phyloP scores from a whole-genome alignment of 2,888 invertebrate genomes.

The Acrobasis consociella region DNA sequence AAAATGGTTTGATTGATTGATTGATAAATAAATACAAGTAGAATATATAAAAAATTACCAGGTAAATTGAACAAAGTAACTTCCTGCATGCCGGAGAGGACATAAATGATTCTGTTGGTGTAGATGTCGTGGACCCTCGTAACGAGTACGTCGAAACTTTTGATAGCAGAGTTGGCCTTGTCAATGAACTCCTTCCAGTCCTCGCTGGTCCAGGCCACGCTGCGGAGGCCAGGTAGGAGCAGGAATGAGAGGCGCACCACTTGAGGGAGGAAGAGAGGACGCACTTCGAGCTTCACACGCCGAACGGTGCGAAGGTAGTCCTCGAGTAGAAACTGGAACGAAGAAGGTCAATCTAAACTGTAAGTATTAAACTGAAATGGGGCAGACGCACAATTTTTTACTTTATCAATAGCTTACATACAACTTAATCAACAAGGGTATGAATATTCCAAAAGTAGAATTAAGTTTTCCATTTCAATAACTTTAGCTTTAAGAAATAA shows the following conservation, averaged over 20 bases:
- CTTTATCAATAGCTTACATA: too few relatives aligned
- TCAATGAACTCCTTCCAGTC: slow-evolving; percentile 91
- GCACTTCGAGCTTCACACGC: slow-evolving; percentile 92
- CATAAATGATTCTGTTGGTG: slow-evolving; percentile 93
- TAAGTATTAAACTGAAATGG: slow-evolving; percentile 14
- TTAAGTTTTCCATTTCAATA: too few relatives aligned
- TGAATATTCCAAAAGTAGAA: too few relatives aligned
- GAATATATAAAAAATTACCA: slow-evolving; percentile 50
- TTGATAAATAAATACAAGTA: background rate
- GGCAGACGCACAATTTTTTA: background rate
- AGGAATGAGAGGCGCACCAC: slow-evolving; percentile 91
- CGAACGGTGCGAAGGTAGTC: slow-evolving; percentile 88
- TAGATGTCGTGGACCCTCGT: slow-evolving; percentile 95
- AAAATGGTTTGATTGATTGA: too few relatives aligned
- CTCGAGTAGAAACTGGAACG: slow-evolving; percentile 87
- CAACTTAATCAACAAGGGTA: too few relatives aligned
- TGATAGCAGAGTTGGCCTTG: slow-evolving; percentile 88
- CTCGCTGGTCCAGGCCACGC: slow-evolving; percentile 93
- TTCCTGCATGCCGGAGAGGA: slow-evolving; percentile 93
- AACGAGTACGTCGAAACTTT: slow-evolving; percentile 89
- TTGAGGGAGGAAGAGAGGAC: slow-evolving; percentile 95
- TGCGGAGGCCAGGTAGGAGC: slow-evolving; percentile 90
- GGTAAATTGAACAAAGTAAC: slow-evolving; percentile 92
- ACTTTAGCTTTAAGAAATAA: too few relatives aligned
- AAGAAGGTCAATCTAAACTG: slow-evolving; percentile 21